Percentiles rank a stretch among this genome's conserved stretches.
Conservation (phyloP, 2,888 invertebrate species). For the Chrysolina americana region DNA sequence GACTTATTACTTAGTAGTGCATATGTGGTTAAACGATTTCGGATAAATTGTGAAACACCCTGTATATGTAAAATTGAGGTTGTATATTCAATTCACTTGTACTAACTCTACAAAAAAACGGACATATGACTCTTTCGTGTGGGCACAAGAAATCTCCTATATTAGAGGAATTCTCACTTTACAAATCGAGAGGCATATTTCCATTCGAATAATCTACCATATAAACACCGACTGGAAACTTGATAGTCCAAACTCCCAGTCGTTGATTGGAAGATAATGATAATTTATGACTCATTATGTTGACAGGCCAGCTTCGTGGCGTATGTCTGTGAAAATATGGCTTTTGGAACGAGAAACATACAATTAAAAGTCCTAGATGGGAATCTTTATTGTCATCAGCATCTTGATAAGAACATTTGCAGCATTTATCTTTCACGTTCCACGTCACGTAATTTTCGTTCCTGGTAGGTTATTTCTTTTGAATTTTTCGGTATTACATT, state of each 20-base stretch:
- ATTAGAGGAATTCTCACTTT: slow-evolving; percentile 4
- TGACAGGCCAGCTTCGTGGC: slow-evolving; percentile 21
- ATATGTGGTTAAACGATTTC: no score
- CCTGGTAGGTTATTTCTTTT: neutral
- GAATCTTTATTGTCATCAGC: slow-evolving; percentile 16
- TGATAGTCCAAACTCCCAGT: slow-evolving; percentile 26
- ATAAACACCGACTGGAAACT: slow-evolving; percentile 20
- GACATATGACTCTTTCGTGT: neutral
- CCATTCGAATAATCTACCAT: neutral
- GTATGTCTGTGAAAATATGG: slow-evolving; percentile 20
- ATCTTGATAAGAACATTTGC: neutral
- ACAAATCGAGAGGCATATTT: slow-evolving; percentile 13
- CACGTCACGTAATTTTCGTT: neutral
- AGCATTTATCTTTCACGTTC: neutral
- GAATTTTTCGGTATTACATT: no score
- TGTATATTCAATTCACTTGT: neutral
- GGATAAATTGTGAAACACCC: no score
- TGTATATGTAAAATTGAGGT: no score
- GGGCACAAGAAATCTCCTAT: neutral
- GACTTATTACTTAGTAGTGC: no score
- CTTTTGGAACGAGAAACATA: neutral
- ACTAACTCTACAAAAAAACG: neutral
- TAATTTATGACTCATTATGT: slow-evolving; percentile 29
- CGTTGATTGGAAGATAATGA: slow-evolving; percentile 28
- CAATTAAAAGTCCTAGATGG: slow-evolving; percentile 11